phyloP scores from a whole-genome alignment of 2,888 invertebrate species.

The Geophilus truncorum region DNA sequence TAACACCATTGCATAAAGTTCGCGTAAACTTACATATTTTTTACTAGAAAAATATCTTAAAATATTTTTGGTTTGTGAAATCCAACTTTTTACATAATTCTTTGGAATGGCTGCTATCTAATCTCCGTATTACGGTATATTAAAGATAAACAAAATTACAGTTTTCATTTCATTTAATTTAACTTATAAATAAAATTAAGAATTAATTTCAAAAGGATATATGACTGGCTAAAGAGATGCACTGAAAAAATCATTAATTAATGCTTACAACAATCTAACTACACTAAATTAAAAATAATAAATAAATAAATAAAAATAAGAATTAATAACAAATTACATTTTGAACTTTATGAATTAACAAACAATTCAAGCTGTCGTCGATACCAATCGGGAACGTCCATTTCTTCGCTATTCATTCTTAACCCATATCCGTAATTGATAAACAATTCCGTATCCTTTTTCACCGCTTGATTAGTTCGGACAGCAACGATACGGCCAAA shows the following conservation, averaged over 20 bases:
- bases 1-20: too few species aligned
- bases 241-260: background rate
- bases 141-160: too few species aligned
- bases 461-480: background rate
- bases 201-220: background rate
- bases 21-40: too few species aligned
- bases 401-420: background rate
- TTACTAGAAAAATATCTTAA: too few species aligned
- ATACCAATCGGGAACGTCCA: constrained; percentile 30
- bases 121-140: too few species aligned
- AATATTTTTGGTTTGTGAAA: too few species aligned
- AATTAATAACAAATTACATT: background rate
- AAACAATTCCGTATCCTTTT: background rate
- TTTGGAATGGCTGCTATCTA: too few species aligned
- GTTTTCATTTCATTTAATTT: too few species aligned
- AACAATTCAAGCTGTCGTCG: background rate
- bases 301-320: background rate
- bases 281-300: background rate
- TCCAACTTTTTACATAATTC: too few species aligned
- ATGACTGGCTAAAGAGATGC: background rate
- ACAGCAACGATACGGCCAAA: constrained; percentile 28
- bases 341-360: background rate
- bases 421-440: constrained; percentile 22
- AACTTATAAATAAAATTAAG: too few species aligned
- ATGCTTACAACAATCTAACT: background rate